Conservation (phyloP, 2,113 vertebrate species). For the Hypanus sabinus region DNA sequence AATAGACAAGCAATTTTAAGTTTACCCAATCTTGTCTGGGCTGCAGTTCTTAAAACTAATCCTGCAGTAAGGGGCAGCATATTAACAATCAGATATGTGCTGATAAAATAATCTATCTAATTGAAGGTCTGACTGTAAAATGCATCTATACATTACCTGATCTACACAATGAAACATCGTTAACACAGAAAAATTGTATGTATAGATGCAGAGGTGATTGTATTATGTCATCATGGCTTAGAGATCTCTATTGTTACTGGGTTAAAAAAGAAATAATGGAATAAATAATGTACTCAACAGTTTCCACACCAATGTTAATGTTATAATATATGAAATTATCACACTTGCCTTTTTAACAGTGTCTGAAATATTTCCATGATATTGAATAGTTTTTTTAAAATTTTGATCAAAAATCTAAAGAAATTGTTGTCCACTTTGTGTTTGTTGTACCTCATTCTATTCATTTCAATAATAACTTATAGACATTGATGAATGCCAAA, state of each 20-base stretch:
- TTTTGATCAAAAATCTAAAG: slow-evolving; percentile 1
- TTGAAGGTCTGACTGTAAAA: background rate
- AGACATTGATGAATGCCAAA: slow-evolving; percentile 76
- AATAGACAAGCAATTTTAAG: background rate
- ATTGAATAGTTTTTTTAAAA: background rate
- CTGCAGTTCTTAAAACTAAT: background rate
- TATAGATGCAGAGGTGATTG: background rate
- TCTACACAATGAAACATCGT: background rate
- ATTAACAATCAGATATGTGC: background rate
- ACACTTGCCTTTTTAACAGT: background rate
- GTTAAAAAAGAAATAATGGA: background rate
- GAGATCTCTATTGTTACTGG: background rate
- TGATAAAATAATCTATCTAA: background rate
- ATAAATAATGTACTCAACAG: background rate
- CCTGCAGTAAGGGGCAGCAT: background rate
- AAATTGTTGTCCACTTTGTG: slow-evolving; percentile 28
- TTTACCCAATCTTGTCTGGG: background rate
- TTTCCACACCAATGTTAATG: background rate
- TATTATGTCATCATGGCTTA: background rate
- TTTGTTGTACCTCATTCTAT: slow-evolving; percentile 56
- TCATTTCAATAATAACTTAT: slow-evolving; percentile 73
- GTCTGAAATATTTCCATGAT: background rate
- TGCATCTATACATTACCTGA: background rate
- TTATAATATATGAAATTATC: background rate
- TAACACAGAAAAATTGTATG: background rate